Evolutionary conservation across 1,140 invertebrate genomes (phyloP), one percentile per base, ranked within the genome.

Genomic region (Dolichoris vasculosae): DNA sequence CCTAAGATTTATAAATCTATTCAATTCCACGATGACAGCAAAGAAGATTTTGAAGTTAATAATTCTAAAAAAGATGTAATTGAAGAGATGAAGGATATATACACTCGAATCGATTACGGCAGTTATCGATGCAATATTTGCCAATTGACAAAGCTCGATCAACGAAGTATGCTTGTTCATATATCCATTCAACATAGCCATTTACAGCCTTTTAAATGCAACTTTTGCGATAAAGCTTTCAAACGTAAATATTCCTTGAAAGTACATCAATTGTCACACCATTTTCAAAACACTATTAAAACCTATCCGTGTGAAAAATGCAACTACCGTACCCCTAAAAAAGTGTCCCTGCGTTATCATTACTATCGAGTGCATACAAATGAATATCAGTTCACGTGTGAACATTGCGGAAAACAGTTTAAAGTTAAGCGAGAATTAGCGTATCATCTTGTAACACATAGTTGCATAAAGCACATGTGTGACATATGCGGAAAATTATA

Each of bases 321-420:
- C 69, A n/a, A 64, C n/a, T 81, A 75, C n/a, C 23, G n/a, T 4
- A 79, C 83, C 11, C 20, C 76, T 0, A 73, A 40, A 13, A 73
- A 73, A 30, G 30, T 40, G 0, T 71, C 76, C 15, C 51, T 85
- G 2, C 38, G 38, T 0, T 71, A 46, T n/a, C 77, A 85, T n/a
- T n/a, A 55, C 20, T 73, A 80, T 20, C 46, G 78, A 0, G 35
- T 82, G 23, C 79, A 85, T 38, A 59, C 38, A 11, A 76, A 63
- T 30, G 79, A 82, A 17, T 76, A 35, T 17, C 78, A 69, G 0
- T 81, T 85, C 40, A 93, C 94, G 55, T 97, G 96, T 89, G 94
- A 95, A 73, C 93, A 95, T 7, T 96, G 96, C 87, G 94, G 94
- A 0, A 91, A 95, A 59, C 92, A 93, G 11, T 96, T 96, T 89